Base-by-base conservation (phyloP, 2,888 invertebrate species). In the Elegia similella region DNA sequence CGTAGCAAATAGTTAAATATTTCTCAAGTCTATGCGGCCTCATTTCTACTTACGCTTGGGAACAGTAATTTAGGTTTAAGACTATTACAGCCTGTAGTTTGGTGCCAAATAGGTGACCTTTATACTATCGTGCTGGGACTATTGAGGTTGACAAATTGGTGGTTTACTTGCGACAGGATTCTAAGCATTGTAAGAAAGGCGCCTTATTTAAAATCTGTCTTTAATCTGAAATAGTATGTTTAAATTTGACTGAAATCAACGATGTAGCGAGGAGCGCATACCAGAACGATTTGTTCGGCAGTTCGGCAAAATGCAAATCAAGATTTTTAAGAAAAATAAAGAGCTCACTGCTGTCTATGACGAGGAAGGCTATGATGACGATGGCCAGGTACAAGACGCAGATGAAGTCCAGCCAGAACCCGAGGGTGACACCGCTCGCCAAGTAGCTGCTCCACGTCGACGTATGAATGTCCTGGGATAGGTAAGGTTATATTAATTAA, bases 401-500 rank as follows among this genome's bases (percentile, higher is more conserved):
- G 57, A 96, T 90, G 69, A 95, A 92, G 76, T 98, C 97, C 53
- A 97, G 86, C 89, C 95, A 94, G 56, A 97, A 92, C 1, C 96
- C 97, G 59, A 98, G 94, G 65, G 96, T 95, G 1, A 94, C 92
- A 23, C 94, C 93, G 5, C 94, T 93, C 0, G 93, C 90, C 52
- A 96, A 77, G 72, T 94, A 94, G 61, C 95, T 92, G 80, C 93
- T 95, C 94, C 95, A 96, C 0, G 95, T 93, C 0, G 95, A 94
- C 0, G 95, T 94, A 78, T 96, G 95, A 13, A 93, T 87, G 69
- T 96, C 94, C 92, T 95, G 52, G 7, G 8, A n/a, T 10, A 5
- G 38, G n/a, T n/a, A n/a, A n/a, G n/a, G n/a, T 38, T n/a, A 38
- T n/a, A 38, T 38, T 12, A 12, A 2, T 34, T 34, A 1, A 12